phyloP scores from a whole-genome alignment of 2,888 invertebrate species.

The Aleiodes leptofemur region DNA sequence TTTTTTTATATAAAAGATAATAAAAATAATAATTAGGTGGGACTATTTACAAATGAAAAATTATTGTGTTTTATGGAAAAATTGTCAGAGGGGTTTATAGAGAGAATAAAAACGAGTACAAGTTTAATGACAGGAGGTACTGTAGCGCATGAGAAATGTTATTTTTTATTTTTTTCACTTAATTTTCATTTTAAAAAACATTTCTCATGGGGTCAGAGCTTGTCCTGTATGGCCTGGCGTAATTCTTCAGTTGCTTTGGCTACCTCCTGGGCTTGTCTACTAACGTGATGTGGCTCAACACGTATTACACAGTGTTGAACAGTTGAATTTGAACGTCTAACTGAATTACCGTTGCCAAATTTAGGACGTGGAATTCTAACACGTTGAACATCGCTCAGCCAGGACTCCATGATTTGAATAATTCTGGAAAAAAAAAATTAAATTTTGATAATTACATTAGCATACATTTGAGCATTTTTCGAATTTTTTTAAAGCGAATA shows the following conservation, averaged over 20 bases:
- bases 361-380: slow-evolving; percentile 91
- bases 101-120: neutral
- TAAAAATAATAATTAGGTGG: slow-evolving; percentile 13
- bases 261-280: slow-evolving; percentile 75
- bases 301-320: slow-evolving; percentile 80
- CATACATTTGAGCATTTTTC: no score
- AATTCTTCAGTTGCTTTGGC: slow-evolving; percentile 86
- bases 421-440: no score
- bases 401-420: slow-evolving; percentile 83
- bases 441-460: no score
- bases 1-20: slow-evolving; percentile 8
- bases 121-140: slow-evolving; percentile 37
- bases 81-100: neutral
- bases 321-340: slow-evolving; percentile 75
- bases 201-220: slow-evolving; percentile 78
- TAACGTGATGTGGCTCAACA: slow-evolving; percentile 76
- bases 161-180: slow-evolving; percentile 3
- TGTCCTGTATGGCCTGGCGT: slow-evolving; percentile 85
- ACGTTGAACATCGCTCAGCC: slow-evolving; percentile 89
- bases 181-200: neutral
- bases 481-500: no score
- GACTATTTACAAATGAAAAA: slow-evolving; percentile 40
- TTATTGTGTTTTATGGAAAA: neutral
- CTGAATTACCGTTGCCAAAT: slow-evolving; percentile 80
- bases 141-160: slow-evolving; percentile 41